These are phyloP conservation scores for Trichoplusia ni DNA, from an alignment of 1,140 invertebrate genomes.

Conservation along the genomic window DNA sequence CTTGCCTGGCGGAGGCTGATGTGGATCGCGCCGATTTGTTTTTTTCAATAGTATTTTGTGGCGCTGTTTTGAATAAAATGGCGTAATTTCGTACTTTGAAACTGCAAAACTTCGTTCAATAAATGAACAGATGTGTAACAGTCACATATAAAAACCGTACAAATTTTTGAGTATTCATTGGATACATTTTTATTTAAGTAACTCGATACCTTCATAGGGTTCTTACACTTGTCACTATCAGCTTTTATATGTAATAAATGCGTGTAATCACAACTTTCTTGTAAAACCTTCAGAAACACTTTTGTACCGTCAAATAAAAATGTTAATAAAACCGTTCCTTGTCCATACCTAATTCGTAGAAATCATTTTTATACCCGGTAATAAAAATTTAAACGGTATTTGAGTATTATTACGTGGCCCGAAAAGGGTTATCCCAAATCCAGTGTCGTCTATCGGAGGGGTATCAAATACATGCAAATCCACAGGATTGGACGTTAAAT, in stretches of 20 bases:
- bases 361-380: constrained; percentile 32
- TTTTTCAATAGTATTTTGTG: constrained; percentile 27
- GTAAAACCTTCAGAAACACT: not conserved
- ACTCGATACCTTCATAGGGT: too few relatives aligned
- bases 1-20: constrained; percentile 56
- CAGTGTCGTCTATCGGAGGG: constrained; percentile 37
- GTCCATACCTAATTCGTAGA: constrained; percentile 27
- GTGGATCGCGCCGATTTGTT: constrained; percentile 49
- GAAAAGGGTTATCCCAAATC: constrained; percentile 45
- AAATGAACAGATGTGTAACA: not conserved
- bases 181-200: not conserved
- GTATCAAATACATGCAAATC: constrained; percentile 62
- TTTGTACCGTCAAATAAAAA: constrained; percentile 1
- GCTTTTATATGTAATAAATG: not conserved
- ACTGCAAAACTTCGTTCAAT: not conserved
- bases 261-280: not conserved
- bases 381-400: constrained; percentile 36
- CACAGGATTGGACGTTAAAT: constrained; percentile 60
- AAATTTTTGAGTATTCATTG: too few relatives aligned
- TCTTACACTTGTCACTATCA: too few relatives aligned
- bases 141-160: too few relatives aligned
- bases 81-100: not conserved
- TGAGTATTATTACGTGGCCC: constrained; percentile 32
- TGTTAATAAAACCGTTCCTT: constrained; percentile 28
- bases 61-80: constrained; percentile 20